Evolutionary conservation across 2,888 invertebrate species (phyloP).

Genomic region (Iphiclides podalirius): DNA sequence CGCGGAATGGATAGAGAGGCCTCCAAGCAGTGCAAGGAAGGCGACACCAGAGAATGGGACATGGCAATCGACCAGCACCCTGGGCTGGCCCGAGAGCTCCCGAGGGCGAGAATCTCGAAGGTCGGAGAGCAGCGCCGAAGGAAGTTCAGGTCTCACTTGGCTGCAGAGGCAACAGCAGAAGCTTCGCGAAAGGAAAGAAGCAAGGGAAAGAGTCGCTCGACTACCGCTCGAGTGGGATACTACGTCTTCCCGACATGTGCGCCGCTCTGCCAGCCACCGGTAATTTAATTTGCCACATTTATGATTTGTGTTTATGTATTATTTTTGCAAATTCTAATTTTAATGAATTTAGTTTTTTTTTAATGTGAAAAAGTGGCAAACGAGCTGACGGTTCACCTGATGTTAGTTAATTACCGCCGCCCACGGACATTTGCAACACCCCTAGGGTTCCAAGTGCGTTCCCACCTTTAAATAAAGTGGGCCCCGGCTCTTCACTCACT

Average conservation of each 20-base stretch:
- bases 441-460: no score
- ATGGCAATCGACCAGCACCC: slow-evolving; percentile 63
- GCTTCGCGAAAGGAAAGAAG: slow-evolving; percentile 87
- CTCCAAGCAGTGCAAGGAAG: slow-evolving; percentile 53
- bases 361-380: no score
- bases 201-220: slow-evolving; percentile 85
- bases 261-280: slow-evolving; percentile 76
- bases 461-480: no score
- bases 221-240: slow-evolving; percentile 83
- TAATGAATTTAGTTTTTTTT: no score
- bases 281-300: slow-evolving; percentile 41
- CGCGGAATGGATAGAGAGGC: slow-evolving; percentile 63
- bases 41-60: slow-evolving; percentile 59
- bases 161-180: slow-evolving; percentile 91
- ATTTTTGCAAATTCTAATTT: no score
- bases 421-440: no score
- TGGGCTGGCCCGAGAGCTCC: slow-evolving; percentile 64
- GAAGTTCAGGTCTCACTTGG: slow-evolving; percentile 84
- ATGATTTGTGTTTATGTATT: no score
- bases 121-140: slow-evolving; percentile 62
- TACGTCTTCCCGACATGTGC: slow-evolving; percentile 66
- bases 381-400: no score
- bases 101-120: slow-evolving; percentile 60
- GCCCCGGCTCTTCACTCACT: no score
- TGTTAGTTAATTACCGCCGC: no score